Percentiles rank a stretch among this genome's conserved stretches.
Conservation (phyloP, 2,888 invertebrate species). For the Caenorhabditis imperialis region DNA sequence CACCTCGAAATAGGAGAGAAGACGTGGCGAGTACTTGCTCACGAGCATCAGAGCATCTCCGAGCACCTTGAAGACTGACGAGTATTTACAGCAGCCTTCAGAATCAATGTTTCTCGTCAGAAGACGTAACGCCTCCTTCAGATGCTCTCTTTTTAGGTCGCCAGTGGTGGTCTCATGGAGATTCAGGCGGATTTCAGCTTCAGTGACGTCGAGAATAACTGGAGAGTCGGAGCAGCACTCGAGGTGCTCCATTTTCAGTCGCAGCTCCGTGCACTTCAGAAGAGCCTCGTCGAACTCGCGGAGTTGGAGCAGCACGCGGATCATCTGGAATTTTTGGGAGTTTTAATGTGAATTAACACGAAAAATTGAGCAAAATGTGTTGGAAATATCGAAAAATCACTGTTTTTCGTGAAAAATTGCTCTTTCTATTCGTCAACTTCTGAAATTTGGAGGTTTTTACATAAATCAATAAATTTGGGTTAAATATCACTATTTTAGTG, state of each 20-base stretch:
- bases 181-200: conserved; percentile 52
- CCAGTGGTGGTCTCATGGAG: conserved; percentile 29
- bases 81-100: conserved; percentile 9
- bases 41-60: conserved; percentile 16
- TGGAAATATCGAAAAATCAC: neutral
- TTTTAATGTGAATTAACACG: too few relatives aligned
- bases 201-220: conserved; percentile 43
- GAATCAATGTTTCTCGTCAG: conserved; percentile 2
- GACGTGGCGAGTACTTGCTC: conserved; percentile 12
- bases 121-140: conserved; percentile 21
- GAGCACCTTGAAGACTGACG: conserved; percentile 25
- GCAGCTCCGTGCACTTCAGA: conserved; percentile 24
- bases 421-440: neutral
- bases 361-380: neutral
- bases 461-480: neutral
- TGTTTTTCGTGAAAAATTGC: neutral
- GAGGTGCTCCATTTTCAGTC: conserved; percentile 23
- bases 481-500: too few relatives aligned
- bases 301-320: conserved; percentile 53
- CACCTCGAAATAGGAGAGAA: conserved; percentile 24
- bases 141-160: conserved; percentile 35
- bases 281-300: conserved; percentile 55
- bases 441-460: neutral
- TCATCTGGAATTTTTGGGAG: conserved; percentile 34
- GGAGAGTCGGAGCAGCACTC: conserved; percentile 10